A percentile compares a stretch with the other conserved stretches of the same genome.
Conservation (phyloP, 2,888 invertebrate genomes). For the Sarcophaga variegata region DNA sequence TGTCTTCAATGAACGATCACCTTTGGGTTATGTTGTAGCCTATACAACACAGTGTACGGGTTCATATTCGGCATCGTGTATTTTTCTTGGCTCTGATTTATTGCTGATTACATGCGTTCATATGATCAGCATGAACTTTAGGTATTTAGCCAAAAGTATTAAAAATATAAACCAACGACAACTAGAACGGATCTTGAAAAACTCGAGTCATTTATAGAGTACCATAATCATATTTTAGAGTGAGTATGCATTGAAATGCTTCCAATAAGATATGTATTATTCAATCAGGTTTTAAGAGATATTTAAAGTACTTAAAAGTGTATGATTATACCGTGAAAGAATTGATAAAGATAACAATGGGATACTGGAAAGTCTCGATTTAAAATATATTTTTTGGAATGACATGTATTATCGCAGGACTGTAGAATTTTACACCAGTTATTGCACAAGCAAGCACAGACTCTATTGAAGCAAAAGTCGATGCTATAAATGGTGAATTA, state of each 20-base stretch:
- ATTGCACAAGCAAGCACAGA: too few species aligned
- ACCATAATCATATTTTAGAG: conserved; percentile 70
- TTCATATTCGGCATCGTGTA: conserved; percentile 52
- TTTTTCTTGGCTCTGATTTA: conserved; percentile 70
- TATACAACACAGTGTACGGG: conserved; percentile 64
- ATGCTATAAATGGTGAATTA: too few species aligned
- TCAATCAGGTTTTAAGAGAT: too few species aligned
- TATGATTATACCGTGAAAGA: too few species aligned
- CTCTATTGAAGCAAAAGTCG: too few species aligned
- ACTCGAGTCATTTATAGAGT: conserved; percentile 60
- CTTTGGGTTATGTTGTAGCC: conserved; percentile 40
- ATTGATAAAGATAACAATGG: too few species aligned
- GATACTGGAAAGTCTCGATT: too few species aligned
- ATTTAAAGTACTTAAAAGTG: too few species aligned
- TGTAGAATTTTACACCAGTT: too few species aligned
- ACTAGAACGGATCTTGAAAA: conserved; percentile 63
- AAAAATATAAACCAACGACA: conserved; percentile 65
- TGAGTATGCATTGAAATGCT: conserved; percentile 39
- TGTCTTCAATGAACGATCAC: conserved; percentile 37
- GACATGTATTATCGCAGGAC: too few species aligned
- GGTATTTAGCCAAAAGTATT: conserved; percentile 67
- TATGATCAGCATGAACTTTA: conserved; percentile 72
- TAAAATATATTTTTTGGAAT: too few species aligned
- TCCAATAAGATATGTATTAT: too few species aligned
- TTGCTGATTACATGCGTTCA: conserved; percentile 68